A percentile compares a stretch with the other conserved stretches of the same genome.
Evolutionary conservation across 2,888 invertebrate species (phyloP).

Genomic region (Chelonus formosanus): DNA sequence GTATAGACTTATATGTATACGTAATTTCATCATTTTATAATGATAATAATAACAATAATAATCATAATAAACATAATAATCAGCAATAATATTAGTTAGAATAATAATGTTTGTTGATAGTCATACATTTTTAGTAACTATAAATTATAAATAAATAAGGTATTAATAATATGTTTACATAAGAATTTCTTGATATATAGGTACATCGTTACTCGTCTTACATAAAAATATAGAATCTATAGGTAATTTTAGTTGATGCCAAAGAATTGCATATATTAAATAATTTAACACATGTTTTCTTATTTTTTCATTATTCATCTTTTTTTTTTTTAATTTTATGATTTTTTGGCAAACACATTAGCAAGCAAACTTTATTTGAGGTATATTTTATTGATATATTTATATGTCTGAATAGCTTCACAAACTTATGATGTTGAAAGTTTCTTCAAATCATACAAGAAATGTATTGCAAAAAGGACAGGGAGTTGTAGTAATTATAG

Average conservation of each 20-base stretch:
- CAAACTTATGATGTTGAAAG: neutral
- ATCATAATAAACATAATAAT: no score
- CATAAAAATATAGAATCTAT: slow-evolving; percentile 65
- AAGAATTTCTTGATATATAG: slow-evolving; percentile 52
- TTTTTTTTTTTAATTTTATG: slow-evolving; percentile 15
- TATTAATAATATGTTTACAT: slow-evolving; percentile 44
- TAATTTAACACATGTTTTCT: slow-evolving; percentile 25
- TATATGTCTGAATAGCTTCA: slow-evolving; percentile 17
- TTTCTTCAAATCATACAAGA: neutral
- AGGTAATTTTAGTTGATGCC: slow-evolving; percentile 47
- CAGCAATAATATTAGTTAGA: no score
- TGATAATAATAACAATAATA: no score
- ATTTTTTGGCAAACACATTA: slow-evolving; percentile 29
- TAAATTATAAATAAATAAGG: neutral
- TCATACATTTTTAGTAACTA: no score
- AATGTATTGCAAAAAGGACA: slow-evolving; percentile 14
- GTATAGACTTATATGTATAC: slow-evolving; percentile 60
- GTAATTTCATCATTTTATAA: slow-evolving; percentile 38
- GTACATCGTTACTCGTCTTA: slow-evolving; percentile 56
- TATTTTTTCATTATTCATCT: no score
- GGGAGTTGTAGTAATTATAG: slow-evolving; percentile 18
- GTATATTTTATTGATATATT: slow-evolving; percentile 33
- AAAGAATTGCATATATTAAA: slow-evolving; percentile 32
- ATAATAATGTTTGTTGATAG: no score
- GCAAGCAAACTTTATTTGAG: slow-evolving; percentile 29